phyloP scores from a whole-genome alignment of 2,113 vertebrate genomes.

The Rhodinocichla rosea region DNA sequence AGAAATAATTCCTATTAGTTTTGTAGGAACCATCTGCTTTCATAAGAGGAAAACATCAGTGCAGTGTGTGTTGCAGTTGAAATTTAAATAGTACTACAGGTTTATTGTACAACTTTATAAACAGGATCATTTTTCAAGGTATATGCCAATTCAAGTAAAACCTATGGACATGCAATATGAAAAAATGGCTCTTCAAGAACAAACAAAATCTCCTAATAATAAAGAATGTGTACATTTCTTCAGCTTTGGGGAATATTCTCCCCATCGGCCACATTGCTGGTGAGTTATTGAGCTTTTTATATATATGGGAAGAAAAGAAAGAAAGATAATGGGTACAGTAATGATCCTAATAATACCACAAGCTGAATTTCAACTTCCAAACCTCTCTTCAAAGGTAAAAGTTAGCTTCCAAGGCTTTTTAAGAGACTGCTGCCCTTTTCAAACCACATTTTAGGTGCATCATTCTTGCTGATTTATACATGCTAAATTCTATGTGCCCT shows the following conservation, averaged over 20 bases:
- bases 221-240: slow-evolving; percentile 22
- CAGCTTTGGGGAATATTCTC: background rate
- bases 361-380: slow-evolving; percentile 59
- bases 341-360: slow-evolving; percentile 26
- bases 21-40: background rate
- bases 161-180: background rate
- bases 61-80: background rate
- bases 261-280: background rate
- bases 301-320: background rate
- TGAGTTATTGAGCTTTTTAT: slow-evolving; percentile 53
- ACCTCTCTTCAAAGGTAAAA: slow-evolving; percentile 51
- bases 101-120: background rate
- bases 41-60: background rate
- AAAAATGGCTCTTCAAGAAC: background rate
- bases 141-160: background rate
- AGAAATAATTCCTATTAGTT: background rate
- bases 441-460: slow-evolving; percentile 61
- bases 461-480: slow-evolving; percentile 71
- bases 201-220: background rate
- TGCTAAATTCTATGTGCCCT: slow-evolving; percentile 44
- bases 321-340: slow-evolving; percentile 23
- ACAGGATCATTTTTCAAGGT: background rate
- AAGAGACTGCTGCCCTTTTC: slow-evolving; percentile 68
- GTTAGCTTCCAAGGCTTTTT: slow-evolving; percentile 65
- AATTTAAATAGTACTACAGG: background rate